phyloP scores from a whole-genome alignment of 1,140 invertebrate species.

The Asbolus verrucosus region DNA sequence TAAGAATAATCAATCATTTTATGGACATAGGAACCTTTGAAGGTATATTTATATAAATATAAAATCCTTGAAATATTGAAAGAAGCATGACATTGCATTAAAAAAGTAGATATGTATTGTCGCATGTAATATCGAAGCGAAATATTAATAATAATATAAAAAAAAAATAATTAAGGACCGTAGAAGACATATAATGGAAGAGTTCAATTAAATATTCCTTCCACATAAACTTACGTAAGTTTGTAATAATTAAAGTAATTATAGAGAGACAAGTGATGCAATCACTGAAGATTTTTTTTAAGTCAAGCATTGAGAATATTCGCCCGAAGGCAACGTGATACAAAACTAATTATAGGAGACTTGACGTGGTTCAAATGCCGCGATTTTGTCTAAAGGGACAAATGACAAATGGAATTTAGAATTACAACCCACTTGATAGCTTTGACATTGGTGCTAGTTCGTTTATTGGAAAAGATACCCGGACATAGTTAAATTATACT shows the following conservation, averaged over 20 bases:
- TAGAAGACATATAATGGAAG: constrained; percentile 37
- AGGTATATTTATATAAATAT: constrained; percentile 40
- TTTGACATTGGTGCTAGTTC: constrained; percentile 53
- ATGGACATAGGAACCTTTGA: constrained; percentile 30
- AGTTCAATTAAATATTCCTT: constrained; percentile 44
- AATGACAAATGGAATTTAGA: constrained; percentile 56
- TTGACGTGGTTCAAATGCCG: constrained; percentile 53
- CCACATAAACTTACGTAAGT: constrained; percentile 53
- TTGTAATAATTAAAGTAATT: constrained; percentile 57
- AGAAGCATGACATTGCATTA: constrained; percentile 41
- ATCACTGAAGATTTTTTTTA: constrained; percentile 52
- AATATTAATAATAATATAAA: too few relatives aligned
- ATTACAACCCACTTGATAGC: constrained; percentile 50
- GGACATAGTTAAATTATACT: constrained; percentile 50
- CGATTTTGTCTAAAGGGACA: constrained; percentile 56
- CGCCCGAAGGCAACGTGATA: constrained; percentile 52
- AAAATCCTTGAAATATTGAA: constrained; percentile 43
- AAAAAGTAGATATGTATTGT: constrained; percentile 39
- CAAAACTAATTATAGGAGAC: constrained; percentile 56
- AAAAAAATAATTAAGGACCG: constrained; percentile 34
- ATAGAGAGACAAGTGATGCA: constrained; percentile 56
- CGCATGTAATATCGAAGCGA: constrained; percentile 3
- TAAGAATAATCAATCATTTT: constrained; percentile 40
- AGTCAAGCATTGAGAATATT: constrained; percentile 50
- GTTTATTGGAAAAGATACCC: constrained; percentile 51